Base-by-base conservation (phyloP, 2,113 vertebrate species). In the Zeus faber region DNA sequence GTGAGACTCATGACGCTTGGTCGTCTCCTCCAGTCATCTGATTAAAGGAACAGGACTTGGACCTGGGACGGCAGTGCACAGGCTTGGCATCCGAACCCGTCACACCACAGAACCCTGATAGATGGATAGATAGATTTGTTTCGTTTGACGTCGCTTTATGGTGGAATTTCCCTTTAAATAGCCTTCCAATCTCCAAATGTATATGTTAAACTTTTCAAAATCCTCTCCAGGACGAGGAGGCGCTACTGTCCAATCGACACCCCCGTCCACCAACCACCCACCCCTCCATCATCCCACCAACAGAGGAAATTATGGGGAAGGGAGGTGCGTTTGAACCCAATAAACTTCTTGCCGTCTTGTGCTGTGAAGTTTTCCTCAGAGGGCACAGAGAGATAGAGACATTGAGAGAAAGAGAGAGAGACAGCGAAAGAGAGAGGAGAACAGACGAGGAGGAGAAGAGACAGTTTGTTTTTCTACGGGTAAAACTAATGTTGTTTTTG, bases 231-330 rank as follows among this genome's bases (percentile, higher is more conserved):
- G 84, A 83, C 88, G 81, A 81, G 85, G 85, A 80, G 86, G 81
- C 82, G 74, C 89, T 87, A 74, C 74, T 82, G 79, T 89, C 86
- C 91, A 85, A 88, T 87, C 86, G 74, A 22, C 64, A 40, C 43
- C 47, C 54, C 44, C 71, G n/a, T n/a, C n/a, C n/a, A n/a, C n/a
- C n/a, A n/a, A n/a, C n/a, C 49, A 9, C 27, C 24, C 53, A 65
- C 65, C 49, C 24, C 76, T 56, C 59, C 71, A 72, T 70, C 79
- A 88, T n/a, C n/a, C n/a, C n/a, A n/a, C n/a, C 82, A 79, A 81
- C 65, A 74, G 61, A 90, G 88, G 87, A 93, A 92, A 83, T 74
- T 72, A 67, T 67, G 74, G 61, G 49, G 68, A 41, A 66, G 60
- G 82, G 76, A 83, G 79, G 84, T n/a, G n/a, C n/a, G 50, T 81